These are phyloP conservation scores for Donacobius atricapilla DNA, from an alignment of 2,113 vertebrate genomes.

Conservation along the genomic window DNA sequence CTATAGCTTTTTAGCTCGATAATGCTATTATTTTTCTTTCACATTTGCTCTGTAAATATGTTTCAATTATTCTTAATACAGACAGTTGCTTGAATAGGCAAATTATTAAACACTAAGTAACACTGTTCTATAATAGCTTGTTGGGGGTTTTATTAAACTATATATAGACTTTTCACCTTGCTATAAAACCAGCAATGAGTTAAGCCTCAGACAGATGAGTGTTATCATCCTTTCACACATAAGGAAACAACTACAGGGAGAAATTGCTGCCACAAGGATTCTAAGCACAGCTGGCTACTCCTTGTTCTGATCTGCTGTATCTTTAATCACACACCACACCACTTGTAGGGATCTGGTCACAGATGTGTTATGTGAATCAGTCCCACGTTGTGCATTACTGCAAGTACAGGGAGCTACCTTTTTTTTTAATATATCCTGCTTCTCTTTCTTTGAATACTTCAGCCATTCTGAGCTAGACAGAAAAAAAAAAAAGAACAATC, in stretches of 20 bases:
- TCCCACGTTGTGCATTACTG: neutral
- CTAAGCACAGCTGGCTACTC: neutral
- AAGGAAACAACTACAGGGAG: neutral
- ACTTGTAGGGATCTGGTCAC: neutral
- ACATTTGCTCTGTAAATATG: neutral
- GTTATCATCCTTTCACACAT: neutral
- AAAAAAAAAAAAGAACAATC: neutral
- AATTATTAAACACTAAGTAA: neutral
- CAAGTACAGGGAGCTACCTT: neutral
- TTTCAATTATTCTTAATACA: conserved; percentile 9
- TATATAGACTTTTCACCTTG: conserved; percentile 2
- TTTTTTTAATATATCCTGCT: neutral
- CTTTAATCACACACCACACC: neutral
- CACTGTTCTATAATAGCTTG: neutral
- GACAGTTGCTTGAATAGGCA: neutral
- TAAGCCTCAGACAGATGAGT: neutral
- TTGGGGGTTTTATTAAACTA: neutral
- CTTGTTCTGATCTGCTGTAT: neutral
- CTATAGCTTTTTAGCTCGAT: neutral
- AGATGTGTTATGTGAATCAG: neutral
- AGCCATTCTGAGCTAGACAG: neutral
- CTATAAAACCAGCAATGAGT: neutral
- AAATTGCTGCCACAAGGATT: neutral
- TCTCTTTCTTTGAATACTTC: neutral
- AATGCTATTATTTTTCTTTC: conserved; percentile 29